Conservation (phyloP, 2,888 invertebrate genomes). For the Melanophora roralis region DNA sequence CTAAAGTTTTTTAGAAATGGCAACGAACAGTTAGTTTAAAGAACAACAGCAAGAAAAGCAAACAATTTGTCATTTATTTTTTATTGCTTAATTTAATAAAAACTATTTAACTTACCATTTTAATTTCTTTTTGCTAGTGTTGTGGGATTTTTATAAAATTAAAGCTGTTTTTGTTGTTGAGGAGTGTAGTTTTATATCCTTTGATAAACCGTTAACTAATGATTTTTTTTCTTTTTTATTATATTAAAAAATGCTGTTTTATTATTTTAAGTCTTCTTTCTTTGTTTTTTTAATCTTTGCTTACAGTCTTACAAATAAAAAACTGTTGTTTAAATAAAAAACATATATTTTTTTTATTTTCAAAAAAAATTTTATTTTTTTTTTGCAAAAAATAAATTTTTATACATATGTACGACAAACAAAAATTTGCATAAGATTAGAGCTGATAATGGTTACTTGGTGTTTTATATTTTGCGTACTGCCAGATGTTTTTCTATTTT, state of each 20-base stretch:
- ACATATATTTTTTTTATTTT: constrained; percentile 13
- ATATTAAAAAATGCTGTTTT: constrained; percentile 55
- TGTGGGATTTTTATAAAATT: constrained; percentile 26
- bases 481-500: too few species aligned
- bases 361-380: not conserved
- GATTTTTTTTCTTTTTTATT: too few species aligned
- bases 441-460: too few species aligned
- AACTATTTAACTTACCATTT: constrained; percentile 52
- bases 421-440: too few species aligned
- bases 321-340: constrained; percentile 22
- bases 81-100: not conserved
- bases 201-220: too few species aligned
- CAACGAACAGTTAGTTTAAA: not conserved
- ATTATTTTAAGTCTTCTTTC: constrained; percentile 49
- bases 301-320: constrained; percentile 46
- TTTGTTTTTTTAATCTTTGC: constrained; percentile 42
- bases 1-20: too few species aligned
- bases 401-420: too few species aligned
- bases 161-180: constrained; percentile 53
- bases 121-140: constrained; percentile 50
- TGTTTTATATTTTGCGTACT: too few species aligned
- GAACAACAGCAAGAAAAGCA: not conserved
- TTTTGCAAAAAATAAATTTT: not conserved
- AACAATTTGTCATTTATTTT: not conserved
- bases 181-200: constrained; percentile 48